Conservation (phyloP, 2,113 vertebrate species). For the human region GRCh38 chrX:100902501-100903000, state of each 20-base stretch:
- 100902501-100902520: neutral
- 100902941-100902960: too few species aligned
- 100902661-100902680: neutral
- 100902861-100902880: too few species aligned
- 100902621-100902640: neutral
- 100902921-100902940: too few species aligned
- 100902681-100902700: neutral
- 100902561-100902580: neutral
- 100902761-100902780: too few species aligned
- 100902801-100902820: too few species aligned
- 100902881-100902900: too few species aligned
- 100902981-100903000: too few species aligned
- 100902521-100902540: neutral
- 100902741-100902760: neutral
- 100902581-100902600: neutral
- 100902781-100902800: too few species aligned
- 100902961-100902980: too few species aligned
- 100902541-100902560: neutral
- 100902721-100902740: neutral
- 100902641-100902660: neutral
- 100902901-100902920: too few species aligned
- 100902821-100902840: too few species aligned
- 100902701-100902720: neutral
- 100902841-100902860: too few species aligned
- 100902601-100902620: neutral